These are phyloP conservation scores for Triplophysa yarkandensis DNA, from an alignment of 2,797 vertebrate species.

Conservation along the genomic window DNA sequence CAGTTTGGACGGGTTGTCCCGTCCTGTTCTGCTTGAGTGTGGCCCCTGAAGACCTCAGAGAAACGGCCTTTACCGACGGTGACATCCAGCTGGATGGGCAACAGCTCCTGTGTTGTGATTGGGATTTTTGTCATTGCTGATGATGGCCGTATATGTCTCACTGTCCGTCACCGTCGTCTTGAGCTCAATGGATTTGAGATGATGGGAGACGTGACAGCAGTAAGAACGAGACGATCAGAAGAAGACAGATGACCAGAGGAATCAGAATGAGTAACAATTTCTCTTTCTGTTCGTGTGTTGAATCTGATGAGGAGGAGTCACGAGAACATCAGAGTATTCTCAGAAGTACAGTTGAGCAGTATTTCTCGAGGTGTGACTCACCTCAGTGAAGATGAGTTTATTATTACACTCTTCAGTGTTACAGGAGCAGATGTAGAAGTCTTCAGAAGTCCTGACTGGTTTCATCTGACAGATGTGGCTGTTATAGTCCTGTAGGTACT, in stretches of 20 bases:
- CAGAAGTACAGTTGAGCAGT: too few species aligned
- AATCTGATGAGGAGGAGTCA: not conserved
- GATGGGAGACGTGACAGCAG: not conserved
- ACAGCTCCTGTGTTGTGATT: slow-evolving; percentile 96
- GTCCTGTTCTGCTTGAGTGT: slow-evolving; percentile 88
- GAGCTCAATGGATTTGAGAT: not conserved
- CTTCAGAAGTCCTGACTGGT: slow-evolving; percentile 75
- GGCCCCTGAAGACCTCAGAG: slow-evolving; percentile 91
- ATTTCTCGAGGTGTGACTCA: slow-evolving; percentile 64
- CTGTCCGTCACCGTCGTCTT: not conserved
- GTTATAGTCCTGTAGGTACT: slow-evolving; percentile 76
- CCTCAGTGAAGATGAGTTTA: slow-evolving; percentile 77
- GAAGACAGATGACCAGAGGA: not conserved
- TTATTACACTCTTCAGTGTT: slow-evolving; percentile 83
- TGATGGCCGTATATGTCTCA: not conserved
- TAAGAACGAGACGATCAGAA: not conserved
- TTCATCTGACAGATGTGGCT: slow-evolving; percentile 85
- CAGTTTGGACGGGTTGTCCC: slow-evolving; percentile 88
- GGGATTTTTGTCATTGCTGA: slow-evolving; percentile 77
- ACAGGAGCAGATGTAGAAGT: slow-evolving; percentile 92
- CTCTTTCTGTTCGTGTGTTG: not conserved
- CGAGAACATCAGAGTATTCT: too few species aligned
- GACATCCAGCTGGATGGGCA: slow-evolving; percentile 92
- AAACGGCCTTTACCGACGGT: slow-evolving; percentile 95
- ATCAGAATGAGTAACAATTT: not conserved